phyloP scores from a whole-genome alignment of 92 coral and sea anemone species.

The Phenganax stokvisi region DNA sequence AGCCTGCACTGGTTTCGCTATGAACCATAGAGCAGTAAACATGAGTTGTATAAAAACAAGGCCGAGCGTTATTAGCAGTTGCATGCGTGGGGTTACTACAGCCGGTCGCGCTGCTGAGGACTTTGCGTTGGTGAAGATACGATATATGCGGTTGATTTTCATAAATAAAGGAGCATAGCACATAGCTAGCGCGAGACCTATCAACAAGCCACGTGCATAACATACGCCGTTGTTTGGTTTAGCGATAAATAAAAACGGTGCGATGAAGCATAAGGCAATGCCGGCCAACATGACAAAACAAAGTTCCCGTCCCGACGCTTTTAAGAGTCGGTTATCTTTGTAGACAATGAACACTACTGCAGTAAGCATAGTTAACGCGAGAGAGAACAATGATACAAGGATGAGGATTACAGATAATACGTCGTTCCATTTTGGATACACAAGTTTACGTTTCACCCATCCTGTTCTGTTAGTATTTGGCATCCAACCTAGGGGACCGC shows the following conservation, averaged over 20 bases:
- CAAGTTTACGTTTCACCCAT: constrained; percentile 57
- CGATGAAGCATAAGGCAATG: constrained; percentile 27
- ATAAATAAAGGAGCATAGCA: constrained; percentile 92
- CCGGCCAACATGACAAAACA: constrained; percentile 32
- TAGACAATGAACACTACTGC: constrained; percentile 51
- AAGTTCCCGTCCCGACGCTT: constrained; percentile 87
- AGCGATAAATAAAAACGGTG: constrained; percentile 25
- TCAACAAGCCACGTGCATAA: constrained; percentile 23
- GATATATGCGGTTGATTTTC: constrained; percentile 87
- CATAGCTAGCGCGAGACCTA: constrained; percentile 35
- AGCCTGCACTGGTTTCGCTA: constrained; percentile 65
- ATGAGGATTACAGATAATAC: constrained; percentile 47
- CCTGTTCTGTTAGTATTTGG: constrained; percentile 47
- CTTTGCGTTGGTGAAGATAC: constrained; percentile 80
- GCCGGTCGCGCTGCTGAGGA: constrained; percentile 80
- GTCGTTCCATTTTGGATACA: constrained; percentile 59
- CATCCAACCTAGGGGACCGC: constrained; percentile 57
- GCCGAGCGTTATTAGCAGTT: constrained; percentile 67
- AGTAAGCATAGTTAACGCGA: constrained; percentile 46
- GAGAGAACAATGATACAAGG: constrained; percentile 44
- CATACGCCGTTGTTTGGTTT: constrained; percentile 27
- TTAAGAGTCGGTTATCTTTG: constrained; percentile 63
- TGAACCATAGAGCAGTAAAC: constrained; percentile 65
- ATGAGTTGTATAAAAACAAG: constrained; percentile 65
- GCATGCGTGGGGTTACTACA: constrained; percentile 73